phyloP scores from a whole-genome alignment of 2,113 vertebrate species.

The Takifugu flavidus region DNA sequence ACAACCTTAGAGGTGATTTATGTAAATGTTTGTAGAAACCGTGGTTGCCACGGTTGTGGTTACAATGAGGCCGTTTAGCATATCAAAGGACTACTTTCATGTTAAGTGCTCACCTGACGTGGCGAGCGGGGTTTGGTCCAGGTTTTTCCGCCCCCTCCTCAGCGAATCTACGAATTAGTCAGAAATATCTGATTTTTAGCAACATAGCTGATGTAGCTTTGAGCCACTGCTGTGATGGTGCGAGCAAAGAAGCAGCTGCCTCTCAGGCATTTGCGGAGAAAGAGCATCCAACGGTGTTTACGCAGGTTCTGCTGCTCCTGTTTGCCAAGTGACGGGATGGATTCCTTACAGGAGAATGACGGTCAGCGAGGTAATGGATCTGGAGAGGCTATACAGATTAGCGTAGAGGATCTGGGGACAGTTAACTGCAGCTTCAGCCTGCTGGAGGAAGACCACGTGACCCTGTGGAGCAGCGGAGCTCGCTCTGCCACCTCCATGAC shows the following conservation, averaged over 20 bases:
- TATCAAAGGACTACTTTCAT: slow-evolving; percentile 72
- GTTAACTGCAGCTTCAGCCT: slow-evolving; percentile 66
- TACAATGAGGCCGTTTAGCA: slow-evolving; percentile 64
- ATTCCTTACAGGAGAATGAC: slow-evolving; percentile 28
- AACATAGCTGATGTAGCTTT: too few relatives aligned
- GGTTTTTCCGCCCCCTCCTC: slow-evolving; percentile 37
- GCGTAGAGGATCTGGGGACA: slow-evolving; percentile 66
- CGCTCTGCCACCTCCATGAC: slow-evolving; percentile 61
- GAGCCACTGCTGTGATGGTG: slow-evolving; percentile 23
- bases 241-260: slow-evolving; percentile 7
- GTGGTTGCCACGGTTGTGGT: slow-evolving; percentile 12
- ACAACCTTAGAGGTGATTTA: not conserved
- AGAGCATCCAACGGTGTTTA: not conserved
- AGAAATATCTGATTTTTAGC: too few relatives aligned
- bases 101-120: slow-evolving; percentile 71
- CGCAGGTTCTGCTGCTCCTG: slow-evolving; percentile 64
- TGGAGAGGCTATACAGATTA: slow-evolving; percentile 56
- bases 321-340: slow-evolving; percentile 29
- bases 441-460: slow-evolving; percentile 28
- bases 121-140: slow-evolving; percentile 28
- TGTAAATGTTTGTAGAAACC: slow-evolving; percentile 1
- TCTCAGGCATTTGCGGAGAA: slow-evolving; percentile 19
- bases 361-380: slow-evolving; percentile 23
- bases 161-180: slow-evolving; percentile 14
- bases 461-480: slow-evolving; percentile 11